Evolutionary conservation across 2,888 invertebrate species (phyloP), one percentile per base, ranked within the genome.

Genomic region (Venusia cambrica): DNA sequence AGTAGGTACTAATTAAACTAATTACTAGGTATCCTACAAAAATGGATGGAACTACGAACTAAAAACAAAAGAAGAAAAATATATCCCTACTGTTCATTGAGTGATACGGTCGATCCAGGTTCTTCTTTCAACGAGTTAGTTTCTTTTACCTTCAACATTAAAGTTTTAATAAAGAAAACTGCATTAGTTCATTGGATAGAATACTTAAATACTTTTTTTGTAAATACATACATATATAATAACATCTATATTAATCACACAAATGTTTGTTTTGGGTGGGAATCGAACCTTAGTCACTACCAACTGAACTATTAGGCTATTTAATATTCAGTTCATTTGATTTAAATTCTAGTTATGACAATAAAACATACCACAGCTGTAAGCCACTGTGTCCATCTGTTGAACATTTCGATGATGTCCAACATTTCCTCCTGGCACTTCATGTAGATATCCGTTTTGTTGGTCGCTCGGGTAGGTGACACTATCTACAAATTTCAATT

Each of bases 301-400:
- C n/a, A n/a, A n/a, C n/a, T n/a, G n/a, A n/a, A n/a, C n/a, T n/a
- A n/a, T n/a, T n/a, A n/a, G n/a, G n/a, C n/a, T n/a, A n/a, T n/a
- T n/a, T n/a, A n/a, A n/a, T n/a, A n/a, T n/a, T n/a, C n/a, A n/a
- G n/a, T n/a, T n/a, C n/a, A n/a, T n/a, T n/a, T n/a, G n/a, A n/a
- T n/a, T n/a, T n/a, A n/a, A n/a, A n/a, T n/a, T n/a, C n/a, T n/a
- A n/a, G n/a, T n/a, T n/a, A n/a, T n/a, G n/a, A n/a, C n/a, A n/a
- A n/a, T n/a, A 10, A 31, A 7, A 63, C 73, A 61, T 48, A 81
- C 84, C 32, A 80, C 63, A 34, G 62, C 56, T n/a, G 62, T 67
- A 2, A 85, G 54, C 80, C 81, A 81, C 19, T 71, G 69, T 0
- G 81, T 83, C 84, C 83, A 84, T 27, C 57, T 68, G 43, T 72